A percentile compares a stretch with the other conserved stretches of the same genome.
phyloP scores from a whole-genome alignment of 2,797 vertebrate species.

The Distichodus sexfasciatus region DNA sequence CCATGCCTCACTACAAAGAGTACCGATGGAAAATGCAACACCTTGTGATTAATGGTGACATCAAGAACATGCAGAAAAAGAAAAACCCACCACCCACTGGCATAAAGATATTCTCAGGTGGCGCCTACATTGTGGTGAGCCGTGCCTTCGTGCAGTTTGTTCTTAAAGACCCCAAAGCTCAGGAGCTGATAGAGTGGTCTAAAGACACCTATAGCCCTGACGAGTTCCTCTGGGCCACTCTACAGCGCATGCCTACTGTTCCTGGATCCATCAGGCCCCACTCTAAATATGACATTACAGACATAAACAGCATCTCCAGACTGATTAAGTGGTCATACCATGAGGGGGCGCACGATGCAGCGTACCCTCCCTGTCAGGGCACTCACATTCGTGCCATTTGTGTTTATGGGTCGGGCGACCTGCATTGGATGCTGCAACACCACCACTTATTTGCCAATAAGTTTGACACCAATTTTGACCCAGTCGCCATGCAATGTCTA shows the following conservation, averaged over 20 bases:
- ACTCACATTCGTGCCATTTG: slow-evolving; percentile 77
- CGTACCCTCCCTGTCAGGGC: slow-evolving; percentile 80
- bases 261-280: slow-evolving; percentile 75
- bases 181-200: slow-evolving; percentile 78
- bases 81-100: slow-evolving; percentile 65
- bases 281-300: slow-evolving; percentile 78
- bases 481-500: slow-evolving; percentile 80
- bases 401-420: slow-evolving; percentile 84
- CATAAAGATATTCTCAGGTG: slow-evolving; percentile 78
- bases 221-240: slow-evolving; percentile 87
- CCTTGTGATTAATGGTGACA: slow-evolving; percentile 63
- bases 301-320: slow-evolving; percentile 78
- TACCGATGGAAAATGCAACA: slow-evolving; percentile 70
- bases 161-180: slow-evolving; percentile 68
- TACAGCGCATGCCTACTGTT: slow-evolving; percentile 82
- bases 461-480: slow-evolving; percentile 79
- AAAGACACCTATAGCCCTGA: slow-evolving; percentile 89
- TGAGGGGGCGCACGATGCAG: slow-evolving; percentile 73
- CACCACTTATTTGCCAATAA: slow-evolving; percentile 92
- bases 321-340: slow-evolving; percentile 85
- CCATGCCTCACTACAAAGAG: slow-evolving; percentile 72
- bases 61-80: slow-evolving; percentile 64
- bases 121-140: slow-evolving; percentile 84
- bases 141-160: slow-evolving; percentile 74
- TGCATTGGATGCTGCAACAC: slow-evolving; percentile 81